Evolutionary conservation across 2,797 vertebrate species (phyloP).

Genomic region (Siniperca obscura): DNA sequence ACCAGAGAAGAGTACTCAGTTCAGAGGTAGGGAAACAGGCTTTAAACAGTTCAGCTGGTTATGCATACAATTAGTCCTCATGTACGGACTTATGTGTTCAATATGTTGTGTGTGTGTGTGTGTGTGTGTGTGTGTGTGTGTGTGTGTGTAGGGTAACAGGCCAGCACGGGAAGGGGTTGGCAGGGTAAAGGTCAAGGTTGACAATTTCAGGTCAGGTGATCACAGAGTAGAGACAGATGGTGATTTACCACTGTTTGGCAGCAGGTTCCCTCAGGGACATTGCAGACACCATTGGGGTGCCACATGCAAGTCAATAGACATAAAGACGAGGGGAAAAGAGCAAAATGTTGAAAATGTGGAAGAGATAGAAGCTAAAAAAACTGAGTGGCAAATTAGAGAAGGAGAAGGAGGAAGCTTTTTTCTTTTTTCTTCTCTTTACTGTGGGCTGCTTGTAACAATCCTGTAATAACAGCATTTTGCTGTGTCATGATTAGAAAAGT

Average conservation of each 20-base stretch:
- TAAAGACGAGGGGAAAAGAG: conserved; percentile 16
- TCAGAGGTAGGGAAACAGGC: background rate
- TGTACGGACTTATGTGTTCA: background rate
- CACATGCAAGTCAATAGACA: conserved; percentile 10
- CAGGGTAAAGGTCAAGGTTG: conserved; percentile 75
- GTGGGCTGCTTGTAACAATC: background rate
- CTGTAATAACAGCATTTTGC: background rate
- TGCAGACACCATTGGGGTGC: conserved; percentile 13
- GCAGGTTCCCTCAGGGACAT: conserved; percentile 53
- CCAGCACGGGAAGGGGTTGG: conserved; percentile 56
- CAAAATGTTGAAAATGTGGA: background rate
- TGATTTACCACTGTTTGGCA: conserved; percentile 67
- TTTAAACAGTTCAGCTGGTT: background rate
- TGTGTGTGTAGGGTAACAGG: conserved; percentile 26
- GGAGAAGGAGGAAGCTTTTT: background rate
- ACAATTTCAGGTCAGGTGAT: conserved; percentile 77
- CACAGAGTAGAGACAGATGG: conserved; percentile 80
- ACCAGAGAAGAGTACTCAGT: background rate
- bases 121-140: background rate
- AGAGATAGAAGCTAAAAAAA: background rate
- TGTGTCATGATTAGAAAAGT: background rate
- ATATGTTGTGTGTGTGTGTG: background rate
- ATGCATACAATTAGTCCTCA: background rate
- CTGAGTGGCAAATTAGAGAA: background rate
- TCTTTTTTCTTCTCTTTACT: background rate